A percentile compares a stretch with the other conserved stretches of the same genome.
These are phyloP conservation scores for Numenius phaeopus DNA, from an alignment of 2,797 vertebrate species.

Conservation along the genomic window DNA sequence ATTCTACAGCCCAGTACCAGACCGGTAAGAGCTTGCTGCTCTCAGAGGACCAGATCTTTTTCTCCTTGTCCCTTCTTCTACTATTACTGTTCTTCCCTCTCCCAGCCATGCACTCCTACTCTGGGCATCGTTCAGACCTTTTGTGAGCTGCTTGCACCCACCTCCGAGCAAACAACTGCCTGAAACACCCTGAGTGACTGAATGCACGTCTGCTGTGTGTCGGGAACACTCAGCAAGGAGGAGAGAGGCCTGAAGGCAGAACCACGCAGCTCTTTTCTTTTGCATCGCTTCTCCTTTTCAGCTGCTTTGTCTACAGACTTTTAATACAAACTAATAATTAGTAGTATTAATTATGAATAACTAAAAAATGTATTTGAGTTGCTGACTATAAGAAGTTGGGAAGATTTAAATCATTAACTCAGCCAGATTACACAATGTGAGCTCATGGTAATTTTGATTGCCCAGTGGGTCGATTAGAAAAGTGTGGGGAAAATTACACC, in stretches of 20 bases:
- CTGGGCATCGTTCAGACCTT: neutral
- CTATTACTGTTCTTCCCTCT: neutral
- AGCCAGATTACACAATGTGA: neutral
- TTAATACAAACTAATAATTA: neutral
- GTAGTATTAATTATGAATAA: neutral
- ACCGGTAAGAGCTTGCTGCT: neutral
- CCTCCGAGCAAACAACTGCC: neutral
- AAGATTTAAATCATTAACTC: neutral
- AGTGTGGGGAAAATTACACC: neutral
- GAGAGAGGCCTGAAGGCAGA: neutral
- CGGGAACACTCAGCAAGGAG: neutral
- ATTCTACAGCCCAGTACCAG: neutral
- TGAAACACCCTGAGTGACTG: neutral
- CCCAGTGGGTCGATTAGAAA: neutral
- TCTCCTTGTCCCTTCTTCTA: neutral
- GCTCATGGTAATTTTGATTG: neutral
- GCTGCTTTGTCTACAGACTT: neutral
- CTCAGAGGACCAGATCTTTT: neutral
- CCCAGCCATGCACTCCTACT: neutral
- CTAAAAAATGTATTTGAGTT: neutral
- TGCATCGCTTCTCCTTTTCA: neutral
- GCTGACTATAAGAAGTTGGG: neutral
- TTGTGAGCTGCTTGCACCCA: neutral
- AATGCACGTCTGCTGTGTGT: rapidly evolving
- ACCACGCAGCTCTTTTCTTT: neutral